phyloP scores from a whole-genome alignment of 92 coral and sea anemone genomes.

The Palythoa caribaeorum region DNA sequence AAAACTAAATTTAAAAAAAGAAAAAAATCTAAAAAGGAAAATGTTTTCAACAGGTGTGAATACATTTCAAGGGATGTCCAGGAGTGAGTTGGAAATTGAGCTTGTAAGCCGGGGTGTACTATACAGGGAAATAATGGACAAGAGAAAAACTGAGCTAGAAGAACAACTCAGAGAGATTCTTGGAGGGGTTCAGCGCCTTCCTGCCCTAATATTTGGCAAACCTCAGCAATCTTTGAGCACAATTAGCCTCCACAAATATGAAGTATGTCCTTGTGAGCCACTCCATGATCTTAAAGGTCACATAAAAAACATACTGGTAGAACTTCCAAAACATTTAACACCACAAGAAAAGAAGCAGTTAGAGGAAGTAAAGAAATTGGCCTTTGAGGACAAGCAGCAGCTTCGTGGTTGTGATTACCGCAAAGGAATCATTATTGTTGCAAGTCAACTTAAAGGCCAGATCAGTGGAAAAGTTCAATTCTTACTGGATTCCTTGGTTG shows the following conservation, averaged over 20 bases:
- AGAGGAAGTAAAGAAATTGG: slow-evolving; percentile 27
- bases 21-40: too few species aligned
- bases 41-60: not conserved
- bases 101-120: not conserved
- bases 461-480: slow-evolving; percentile 26
- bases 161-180: slow-evolving; percentile 23
- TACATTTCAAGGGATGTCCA: not conserved
- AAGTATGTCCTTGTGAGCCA: slow-evolving; percentile 49
- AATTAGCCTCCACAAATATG: slow-evolving; percentile 31
- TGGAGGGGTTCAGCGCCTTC: slow-evolving; percentile 41
- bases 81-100: not conserved
- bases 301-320: slow-evolving; percentile 27
- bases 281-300: slow-evolving; percentile 47
- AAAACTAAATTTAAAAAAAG: too few species aligned
- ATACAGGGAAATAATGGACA: slow-evolving; percentile 3
- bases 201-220: slow-evolving; percentile 23
- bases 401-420: slow-evolving; percentile 32
- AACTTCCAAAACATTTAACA: not conserved
- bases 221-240: slow-evolving; percentile 11
- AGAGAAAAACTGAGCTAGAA: slow-evolving; percentile 11
- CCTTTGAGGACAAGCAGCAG: slow-evolving; percentile 41
- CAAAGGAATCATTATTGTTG: not conserved
- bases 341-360: not conserved
- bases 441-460: slow-evolving; percentile 14
- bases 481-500: slow-evolving; percentile 38